phyloP scores from a whole-genome alignment of 2,797 vertebrate species.

The Typhlichthys eigenmanni region DNA sequence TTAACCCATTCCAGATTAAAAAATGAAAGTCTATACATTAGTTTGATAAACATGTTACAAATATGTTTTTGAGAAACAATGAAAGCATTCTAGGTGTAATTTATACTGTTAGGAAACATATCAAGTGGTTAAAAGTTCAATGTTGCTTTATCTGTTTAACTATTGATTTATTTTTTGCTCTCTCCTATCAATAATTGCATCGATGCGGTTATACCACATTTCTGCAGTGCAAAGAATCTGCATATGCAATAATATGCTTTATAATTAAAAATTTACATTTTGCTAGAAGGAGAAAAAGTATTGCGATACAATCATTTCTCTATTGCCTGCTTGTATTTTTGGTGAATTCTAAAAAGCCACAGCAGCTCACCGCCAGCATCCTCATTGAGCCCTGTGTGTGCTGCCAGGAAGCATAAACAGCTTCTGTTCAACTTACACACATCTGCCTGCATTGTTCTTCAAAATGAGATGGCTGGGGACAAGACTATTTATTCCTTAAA shows the following conservation, averaged over 20 bases:
- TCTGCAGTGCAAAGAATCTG: slow-evolving; percentile 60
- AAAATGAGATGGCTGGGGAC: slow-evolving; percentile 45
- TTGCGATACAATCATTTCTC: slow-evolving; percentile 56
- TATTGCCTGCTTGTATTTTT: slow-evolving; percentile 35
- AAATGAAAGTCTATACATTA: too few relatives aligned
- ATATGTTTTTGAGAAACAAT: too few relatives aligned
- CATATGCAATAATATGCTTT: slow-evolving; percentile 72
- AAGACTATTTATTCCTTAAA: slow-evolving; percentile 44
- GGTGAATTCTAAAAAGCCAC: neutral
- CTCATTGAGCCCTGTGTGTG: slow-evolving; percentile 12
- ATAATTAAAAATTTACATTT: slow-evolving; percentile 73
- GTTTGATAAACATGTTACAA: too few relatives aligned
- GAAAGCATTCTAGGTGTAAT: too few relatives aligned
- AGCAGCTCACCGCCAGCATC: slow-evolving; percentile 29
- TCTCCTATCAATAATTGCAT: slow-evolving; percentile 58
- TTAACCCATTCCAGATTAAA: too few relatives aligned
- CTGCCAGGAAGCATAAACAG: slow-evolving; percentile 33
- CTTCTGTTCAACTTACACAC: slow-evolving; percentile 38
- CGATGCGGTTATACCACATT: slow-evolving; percentile 49
- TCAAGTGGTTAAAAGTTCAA: too few relatives aligned
- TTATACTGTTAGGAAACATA: too few relatives aligned
- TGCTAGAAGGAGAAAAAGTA: slow-evolving; percentile 42
- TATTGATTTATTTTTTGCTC: slow-evolving; percentile 5
- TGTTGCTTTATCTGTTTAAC: slow-evolving; percentile 40
- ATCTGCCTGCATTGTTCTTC: slow-evolving; percentile 58